Conservation (phyloP, 1,140 invertebrate genomes). For the Trichonephila inaurata region DNA sequence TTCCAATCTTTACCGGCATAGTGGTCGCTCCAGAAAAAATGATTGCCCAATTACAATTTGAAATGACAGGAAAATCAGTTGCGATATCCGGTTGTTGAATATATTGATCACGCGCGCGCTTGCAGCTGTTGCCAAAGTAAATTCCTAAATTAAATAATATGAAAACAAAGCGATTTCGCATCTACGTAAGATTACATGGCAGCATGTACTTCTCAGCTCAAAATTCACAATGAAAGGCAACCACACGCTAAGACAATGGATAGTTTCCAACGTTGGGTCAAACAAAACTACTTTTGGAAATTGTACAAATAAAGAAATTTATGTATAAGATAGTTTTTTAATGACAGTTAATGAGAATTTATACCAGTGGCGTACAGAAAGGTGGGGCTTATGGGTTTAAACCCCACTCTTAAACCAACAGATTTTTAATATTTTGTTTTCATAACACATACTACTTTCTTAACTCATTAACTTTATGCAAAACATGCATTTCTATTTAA, state of each 20-base stretch:
- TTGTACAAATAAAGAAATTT: too few species aligned
- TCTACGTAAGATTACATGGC: background rate
- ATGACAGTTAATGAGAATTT: too few species aligned
- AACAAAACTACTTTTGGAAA: background rate
- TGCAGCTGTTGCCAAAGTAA: conserved; percentile 22
- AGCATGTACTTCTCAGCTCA: background rate
- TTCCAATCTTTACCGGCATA: too few species aligned
- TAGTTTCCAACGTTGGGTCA: background rate
- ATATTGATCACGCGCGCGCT: conserved; percentile 1
- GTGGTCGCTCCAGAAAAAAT: background rate
- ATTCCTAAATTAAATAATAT: conserved; percentile 30
- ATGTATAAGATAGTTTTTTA: too few species aligned
- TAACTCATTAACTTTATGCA: too few species aligned
- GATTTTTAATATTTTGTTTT: too few species aligned
- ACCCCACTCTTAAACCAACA: too few species aligned
- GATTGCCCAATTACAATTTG: conserved; percentile 12
- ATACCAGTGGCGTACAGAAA: too few species aligned
- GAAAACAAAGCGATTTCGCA: conserved; percentile 28
- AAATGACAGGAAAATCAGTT: conserved; percentile 7
- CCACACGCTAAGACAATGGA: background rate
- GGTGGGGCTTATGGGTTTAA: too few species aligned
- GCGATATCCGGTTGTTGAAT: conserved; percentile 34
- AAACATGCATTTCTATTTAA: too few species aligned
- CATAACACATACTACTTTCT: too few species aligned
- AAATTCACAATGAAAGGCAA: background rate